Evolutionary conservation across 2,113 vertebrate species (phyloP).

Genomic region (Tinamus guttatus): DNA sequence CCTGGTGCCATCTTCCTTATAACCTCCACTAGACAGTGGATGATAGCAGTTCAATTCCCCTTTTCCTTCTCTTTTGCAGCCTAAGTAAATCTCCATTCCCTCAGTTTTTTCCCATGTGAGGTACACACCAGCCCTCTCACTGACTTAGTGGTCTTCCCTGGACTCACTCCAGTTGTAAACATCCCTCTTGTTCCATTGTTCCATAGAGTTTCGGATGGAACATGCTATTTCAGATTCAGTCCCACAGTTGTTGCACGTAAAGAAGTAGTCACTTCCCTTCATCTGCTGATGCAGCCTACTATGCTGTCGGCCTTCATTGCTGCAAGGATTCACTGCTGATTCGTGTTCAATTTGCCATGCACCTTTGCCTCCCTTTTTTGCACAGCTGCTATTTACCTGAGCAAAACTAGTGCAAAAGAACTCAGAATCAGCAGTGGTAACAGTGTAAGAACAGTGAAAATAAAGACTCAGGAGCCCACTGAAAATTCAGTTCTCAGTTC

Average conservation of each 20-base stretch:
- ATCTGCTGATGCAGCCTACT: not conserved
- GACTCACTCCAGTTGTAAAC: not conserved
- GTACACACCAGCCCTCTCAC: not conserved
- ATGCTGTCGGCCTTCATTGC: not conserved
- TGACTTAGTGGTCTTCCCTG: not conserved
- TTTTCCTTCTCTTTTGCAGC: not conserved
- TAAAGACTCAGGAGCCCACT: fast-evolving
- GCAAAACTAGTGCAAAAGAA: not conserved
- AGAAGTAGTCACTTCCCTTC: not conserved
- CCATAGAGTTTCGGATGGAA: not conserved
- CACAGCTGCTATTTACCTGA: not conserved
- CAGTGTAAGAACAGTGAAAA: not conserved
- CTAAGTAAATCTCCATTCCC: not conserved
- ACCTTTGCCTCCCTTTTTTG: not conserved
- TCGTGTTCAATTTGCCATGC: not conserved
- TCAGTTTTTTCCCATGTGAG: not conserved
- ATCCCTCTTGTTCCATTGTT: not conserved
- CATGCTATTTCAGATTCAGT: not conserved
- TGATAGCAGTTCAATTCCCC: not conserved
- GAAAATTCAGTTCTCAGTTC: not conserved
- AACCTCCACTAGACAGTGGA: not conserved
- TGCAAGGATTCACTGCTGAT: not conserved
- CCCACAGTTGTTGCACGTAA: not conserved
- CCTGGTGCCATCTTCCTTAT: not conserved
- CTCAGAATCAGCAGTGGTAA: not conserved